These are phyloP conservation scores for Apogon talboti DNA, from an alignment of 2,797 vertebrate species.

Conservation along the genomic window DNA sequence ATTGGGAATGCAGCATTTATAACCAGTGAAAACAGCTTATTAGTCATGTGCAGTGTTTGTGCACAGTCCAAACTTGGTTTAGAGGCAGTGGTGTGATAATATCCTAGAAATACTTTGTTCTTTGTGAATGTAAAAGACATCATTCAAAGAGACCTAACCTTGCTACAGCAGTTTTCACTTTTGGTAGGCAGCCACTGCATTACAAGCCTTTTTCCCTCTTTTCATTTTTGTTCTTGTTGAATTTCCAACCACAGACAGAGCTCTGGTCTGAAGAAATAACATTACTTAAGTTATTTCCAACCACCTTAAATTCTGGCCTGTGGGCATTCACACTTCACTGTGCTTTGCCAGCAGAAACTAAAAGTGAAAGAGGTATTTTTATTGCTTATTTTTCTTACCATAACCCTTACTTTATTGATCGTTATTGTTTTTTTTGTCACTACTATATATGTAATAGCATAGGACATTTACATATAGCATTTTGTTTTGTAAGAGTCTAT, in stretches of 20 bases:
- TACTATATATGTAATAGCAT: no score
- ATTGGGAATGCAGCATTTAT: no score
- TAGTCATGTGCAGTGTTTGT: no score
- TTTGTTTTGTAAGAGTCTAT: no score
- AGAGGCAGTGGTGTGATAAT: not conserved
- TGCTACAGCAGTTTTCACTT: slow-evolving; percentile 4
- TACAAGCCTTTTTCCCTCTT: not conserved
- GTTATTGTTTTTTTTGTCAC: no score
- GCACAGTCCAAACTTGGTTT: not conserved
- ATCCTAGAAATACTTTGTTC: not conserved
- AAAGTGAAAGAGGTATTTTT: not conserved
- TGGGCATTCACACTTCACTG: not conserved
- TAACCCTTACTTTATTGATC: no score
- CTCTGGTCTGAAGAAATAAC: slow-evolving; percentile 12
- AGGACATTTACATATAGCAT: no score
- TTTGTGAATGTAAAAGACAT: not conserved
- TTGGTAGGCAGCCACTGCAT: not conserved
- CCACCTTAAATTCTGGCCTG: slow-evolving; percentile 1
- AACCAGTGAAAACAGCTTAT: no score
- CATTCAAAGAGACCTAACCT: not conserved
- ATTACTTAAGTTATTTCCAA: slow-evolving; percentile 13
- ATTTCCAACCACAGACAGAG: slow-evolving; percentile 26
- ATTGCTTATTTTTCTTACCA: not conserved
- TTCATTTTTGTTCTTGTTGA: slow-evolving; percentile 6
- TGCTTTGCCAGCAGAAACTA: not conserved